phyloP scores from a whole-genome alignment of 2,797 vertebrate species.

The Malurus leucopterus region DNA sequence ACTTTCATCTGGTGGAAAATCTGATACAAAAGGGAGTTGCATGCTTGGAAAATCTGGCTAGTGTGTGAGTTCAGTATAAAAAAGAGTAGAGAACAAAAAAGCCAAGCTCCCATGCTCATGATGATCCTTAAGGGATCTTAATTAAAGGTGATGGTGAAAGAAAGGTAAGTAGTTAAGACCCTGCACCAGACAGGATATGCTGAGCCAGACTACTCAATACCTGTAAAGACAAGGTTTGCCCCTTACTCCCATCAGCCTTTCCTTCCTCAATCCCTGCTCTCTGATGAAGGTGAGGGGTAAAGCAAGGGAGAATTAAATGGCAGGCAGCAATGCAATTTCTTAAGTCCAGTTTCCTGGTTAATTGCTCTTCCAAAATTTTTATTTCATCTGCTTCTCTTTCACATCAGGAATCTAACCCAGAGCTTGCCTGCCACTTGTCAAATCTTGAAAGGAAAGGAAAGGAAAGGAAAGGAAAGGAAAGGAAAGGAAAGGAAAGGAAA shows the following conservation, averaged over 20 bases:
- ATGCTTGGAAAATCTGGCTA: slow-evolving; percentile 22
- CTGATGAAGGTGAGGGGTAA: not conserved
- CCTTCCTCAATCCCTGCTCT: not conserved
- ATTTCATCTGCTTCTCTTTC: not conserved
- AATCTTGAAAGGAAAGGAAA: not conserved
- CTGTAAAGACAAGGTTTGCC: not conserved
- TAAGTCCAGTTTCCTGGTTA: not conserved
- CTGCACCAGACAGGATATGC: not conserved
- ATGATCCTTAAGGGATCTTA: slow-evolving; percentile 39
- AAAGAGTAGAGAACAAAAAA: slow-evolving; percentile 19
- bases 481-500: too few species aligned
- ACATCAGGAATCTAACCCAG: not conserved
- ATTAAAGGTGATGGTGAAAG: slow-evolving; percentile 8
- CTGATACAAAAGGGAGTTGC: slow-evolving; percentile 33
- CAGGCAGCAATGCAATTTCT: not conserved
- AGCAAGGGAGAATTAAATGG: not conserved
- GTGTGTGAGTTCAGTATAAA: not conserved
- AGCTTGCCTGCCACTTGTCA: not conserved
- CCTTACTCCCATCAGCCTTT: not conserved
- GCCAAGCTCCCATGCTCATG: not conserved
- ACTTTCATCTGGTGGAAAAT: slow-evolving; percentile 53
- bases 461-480: too few species aligned
- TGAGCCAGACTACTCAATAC: not conserved
- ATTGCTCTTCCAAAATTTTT: not conserved
- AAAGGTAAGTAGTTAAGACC: slow-evolving; percentile 11